Percentiles rank a stretch among this genome's conserved stretches.
phyloP scores from a whole-genome alignment of 23 tunicate genomes.

The Styela plicata region DNA sequence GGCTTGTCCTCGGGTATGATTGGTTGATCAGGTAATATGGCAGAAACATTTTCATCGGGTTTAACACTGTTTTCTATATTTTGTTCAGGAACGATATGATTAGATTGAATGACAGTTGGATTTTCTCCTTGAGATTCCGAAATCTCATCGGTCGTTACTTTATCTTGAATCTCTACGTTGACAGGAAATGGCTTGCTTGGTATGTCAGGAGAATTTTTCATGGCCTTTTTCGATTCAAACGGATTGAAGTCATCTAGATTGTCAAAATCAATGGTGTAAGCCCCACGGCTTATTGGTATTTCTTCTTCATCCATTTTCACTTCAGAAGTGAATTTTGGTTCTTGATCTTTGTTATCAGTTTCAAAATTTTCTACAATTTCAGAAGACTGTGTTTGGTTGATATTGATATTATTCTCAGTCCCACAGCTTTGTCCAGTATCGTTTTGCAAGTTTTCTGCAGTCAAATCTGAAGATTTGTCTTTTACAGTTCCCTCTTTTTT shows the following conservation, averaged over 20 bases:
- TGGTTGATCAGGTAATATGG: not conserved
- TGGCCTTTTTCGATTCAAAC: not conserved
- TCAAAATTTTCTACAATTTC: not conserved
- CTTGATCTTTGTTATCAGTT: too few species aligned
- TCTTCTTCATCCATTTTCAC: not conserved
- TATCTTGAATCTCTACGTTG: not conserved
- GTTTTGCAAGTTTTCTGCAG: not conserved
- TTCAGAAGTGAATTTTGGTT: not conserved
- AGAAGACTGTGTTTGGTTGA: not conserved
- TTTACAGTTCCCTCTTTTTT: not conserved
- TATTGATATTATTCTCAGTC: not conserved
- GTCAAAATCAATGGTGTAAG: conserved; percentile 18
- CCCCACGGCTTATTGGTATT: conserved; percentile 8
- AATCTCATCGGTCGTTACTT: not conserved
- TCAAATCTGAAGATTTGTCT: not conserved
- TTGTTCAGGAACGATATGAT: conserved; percentile 4
- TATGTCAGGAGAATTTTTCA: conserved; percentile 11
- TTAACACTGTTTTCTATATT: not conserved
- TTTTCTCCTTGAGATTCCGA: not conserved
- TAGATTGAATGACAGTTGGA: not conserved
- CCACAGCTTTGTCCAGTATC: not conserved
- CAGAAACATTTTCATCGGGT: not conserved
- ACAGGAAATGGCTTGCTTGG: conserved; percentile 3
- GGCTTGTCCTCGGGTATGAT: too few species aligned
- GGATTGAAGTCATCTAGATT: conserved; percentile 10